Evolutionary conservation across 2,113 vertebrate genomes (phyloP), one percentile per base, ranked within the genome.

Genomic region (Cyanoramphus novaezelandiae): DNA sequence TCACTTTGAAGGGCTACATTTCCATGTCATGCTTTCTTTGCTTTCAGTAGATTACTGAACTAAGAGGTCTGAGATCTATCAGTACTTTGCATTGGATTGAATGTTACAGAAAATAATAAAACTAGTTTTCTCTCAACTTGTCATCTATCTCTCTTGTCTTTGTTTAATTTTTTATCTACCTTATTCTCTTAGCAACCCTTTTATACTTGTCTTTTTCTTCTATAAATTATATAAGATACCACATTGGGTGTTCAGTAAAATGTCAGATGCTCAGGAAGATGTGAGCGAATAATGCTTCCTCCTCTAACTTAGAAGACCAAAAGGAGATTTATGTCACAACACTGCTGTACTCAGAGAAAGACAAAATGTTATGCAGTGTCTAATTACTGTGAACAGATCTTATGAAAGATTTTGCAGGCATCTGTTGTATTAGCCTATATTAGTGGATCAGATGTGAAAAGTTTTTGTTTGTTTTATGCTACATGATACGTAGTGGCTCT

Each of bases 161-260:
- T 41, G 29, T 27, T 70, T 24, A 83, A 2, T n/a, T 74, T 81
- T 76, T 92, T 65, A 28, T 17, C 53, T 86, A 24, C 21, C 16
- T 86, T 25, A n/a, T 83, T 77, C 55, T 62, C 31, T 74, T 53
- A 74, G 5, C 37, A 81, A 44, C 11, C 33, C 19, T 44, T 27
- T 25, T 15, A 31, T 31, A 16, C 11, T 80, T 57, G 31, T 37
- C n/a, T 80, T 24, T 72, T 82, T 81, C 29, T 0, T 0, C n/a
- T 74, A 13, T 50, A 60, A 31, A 28, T 77, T 39, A 46, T 1
- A 0, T 65, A 52, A 96, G 46, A 10, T 28, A 35, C 39, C 21
- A 13, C 0, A 0, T 0, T 78, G 77, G 35, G 7, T 43, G 25
- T 33, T 63, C n/a, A 7, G 4, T 46, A 70, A 39, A n/a, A 68